Conservation (phyloP, 2,797 vertebrate species). For the Lophura swinhoii region DNA sequence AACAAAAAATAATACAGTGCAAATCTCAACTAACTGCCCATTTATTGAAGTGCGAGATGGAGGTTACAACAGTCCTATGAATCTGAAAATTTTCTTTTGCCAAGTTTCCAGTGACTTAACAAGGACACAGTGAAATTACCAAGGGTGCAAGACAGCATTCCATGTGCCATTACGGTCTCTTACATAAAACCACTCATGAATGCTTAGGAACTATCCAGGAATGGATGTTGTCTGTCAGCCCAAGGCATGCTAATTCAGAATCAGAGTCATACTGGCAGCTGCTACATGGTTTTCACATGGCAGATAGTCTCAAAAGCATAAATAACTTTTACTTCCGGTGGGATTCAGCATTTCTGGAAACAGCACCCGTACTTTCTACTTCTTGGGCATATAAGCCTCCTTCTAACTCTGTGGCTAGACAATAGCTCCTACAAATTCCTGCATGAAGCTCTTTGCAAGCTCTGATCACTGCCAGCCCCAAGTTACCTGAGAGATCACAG, state of each 20-base stretch:
- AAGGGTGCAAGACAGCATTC: neutral
- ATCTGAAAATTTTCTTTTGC: neutral
- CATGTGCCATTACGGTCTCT: neutral
- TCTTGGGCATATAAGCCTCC: accelerated
- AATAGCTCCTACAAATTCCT: neutral
- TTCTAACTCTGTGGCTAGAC: neutral
- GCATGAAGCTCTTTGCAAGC: neutral
- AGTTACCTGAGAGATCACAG: neutral
- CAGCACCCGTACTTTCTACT: neutral
- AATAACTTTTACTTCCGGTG: neutral
- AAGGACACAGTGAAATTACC: neutral
- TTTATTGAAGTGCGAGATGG: neutral
- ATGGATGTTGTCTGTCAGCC: neutral
- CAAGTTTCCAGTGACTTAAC: neutral
- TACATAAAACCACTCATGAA: neutral
- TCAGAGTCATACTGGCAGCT: neutral
- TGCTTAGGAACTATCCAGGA: neutral
- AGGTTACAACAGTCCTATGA: neutral
- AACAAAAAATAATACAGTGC: neutral
- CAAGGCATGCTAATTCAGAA: neutral
- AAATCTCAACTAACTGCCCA: neutral
- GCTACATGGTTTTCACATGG: neutral
- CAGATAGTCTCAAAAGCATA: neutral
- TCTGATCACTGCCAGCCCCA: neutral
- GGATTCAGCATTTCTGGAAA: neutral